Conservation (phyloP, 2,888 invertebrate species). For the Scaptomyza polygonia region DNA sequence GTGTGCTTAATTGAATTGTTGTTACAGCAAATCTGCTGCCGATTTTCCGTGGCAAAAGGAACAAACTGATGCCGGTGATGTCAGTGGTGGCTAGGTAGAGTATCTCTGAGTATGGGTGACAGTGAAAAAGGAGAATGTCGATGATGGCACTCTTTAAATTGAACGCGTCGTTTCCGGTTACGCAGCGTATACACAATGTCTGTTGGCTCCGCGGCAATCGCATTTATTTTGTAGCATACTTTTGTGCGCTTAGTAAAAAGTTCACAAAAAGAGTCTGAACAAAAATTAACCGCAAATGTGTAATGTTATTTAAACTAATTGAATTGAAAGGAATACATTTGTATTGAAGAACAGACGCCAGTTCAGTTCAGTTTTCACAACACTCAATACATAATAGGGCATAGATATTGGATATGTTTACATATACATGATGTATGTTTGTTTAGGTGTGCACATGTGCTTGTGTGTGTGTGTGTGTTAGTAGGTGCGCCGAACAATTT, state of each 20-base stretch:
- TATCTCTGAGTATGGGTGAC: constrained; percentile 4
- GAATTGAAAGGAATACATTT: constrained; percentile 69
- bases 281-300: constrained; percentile 1
- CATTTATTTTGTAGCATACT: constrained; percentile 42
- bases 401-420: background rate
- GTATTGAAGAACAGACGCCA: constrained; percentile 42
- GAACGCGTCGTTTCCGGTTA: constrained; percentile 65
- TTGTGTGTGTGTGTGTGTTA: background rate
- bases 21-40: constrained; percentile 74
- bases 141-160: constrained; percentile 49
- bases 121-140: constrained; percentile 21
- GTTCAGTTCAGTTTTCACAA: constrained; percentile 8
- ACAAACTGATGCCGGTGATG: background rate
- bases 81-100: constrained; percentile 4
- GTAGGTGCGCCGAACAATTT: constrained; percentile 33
- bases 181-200: constrained; percentile 59
- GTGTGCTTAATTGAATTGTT: constrained; percentile 81
- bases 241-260: constrained; percentile 53
- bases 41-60: constrained; percentile 38
- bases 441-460: constrained; percentile 8
- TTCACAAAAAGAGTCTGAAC: constrained; percentile 3
- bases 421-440: background rate
- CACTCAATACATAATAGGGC: constrained; percentile 16
- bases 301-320: constrained; percentile 76
- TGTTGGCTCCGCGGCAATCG: constrained; percentile 15